phyloP scores from a whole-genome alignment of 2,888 invertebrate species.

The Mesorhabditis spiculigera region DNA sequence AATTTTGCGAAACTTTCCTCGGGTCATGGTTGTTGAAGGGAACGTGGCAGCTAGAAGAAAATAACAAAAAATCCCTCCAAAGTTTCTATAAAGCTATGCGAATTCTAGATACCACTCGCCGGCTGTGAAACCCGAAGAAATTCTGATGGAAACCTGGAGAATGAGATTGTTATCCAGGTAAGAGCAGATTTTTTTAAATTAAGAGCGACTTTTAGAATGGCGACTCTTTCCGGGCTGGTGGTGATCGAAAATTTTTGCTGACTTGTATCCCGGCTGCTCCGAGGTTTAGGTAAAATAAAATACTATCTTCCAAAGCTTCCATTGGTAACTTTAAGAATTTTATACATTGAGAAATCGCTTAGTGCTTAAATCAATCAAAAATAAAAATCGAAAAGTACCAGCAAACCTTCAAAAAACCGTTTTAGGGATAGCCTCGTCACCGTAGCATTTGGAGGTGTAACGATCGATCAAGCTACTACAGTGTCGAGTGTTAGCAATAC shows the following conservation, averaged over 20 bases:
- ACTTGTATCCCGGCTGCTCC: slow-evolving; percentile 49
- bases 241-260: slow-evolving; percentile 48
- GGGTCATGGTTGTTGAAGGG: no score
- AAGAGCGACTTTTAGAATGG: neutral
- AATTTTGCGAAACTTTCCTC: no score
- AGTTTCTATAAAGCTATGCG: no score
- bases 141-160: slow-evolving; percentile 52
- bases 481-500: slow-evolving; percentile 14
- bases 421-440: slow-evolving; percentile 46
- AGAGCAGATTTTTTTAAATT: slow-evolving; percentile 32
- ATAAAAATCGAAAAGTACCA: no score
- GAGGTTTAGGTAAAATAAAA: slow-evolving; percentile 16
- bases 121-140: slow-evolving; percentile 54
- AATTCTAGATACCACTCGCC: slow-evolving; percentile 48
- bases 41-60: no score
- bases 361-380: slow-evolving; percentile 16
- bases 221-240: slow-evolving; percentile 7
- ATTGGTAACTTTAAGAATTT: slow-evolving; percentile 20
- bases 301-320: neutral
- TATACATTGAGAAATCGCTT: neutral
- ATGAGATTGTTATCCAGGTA: slow-evolving; percentile 51
- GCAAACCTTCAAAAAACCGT: no score
- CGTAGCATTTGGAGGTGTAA: slow-evolving; percentile 55
- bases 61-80: neutral
- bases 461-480: slow-evolving; percentile 43